Evolutionary conservation across 2,888 invertebrate genomes (phyloP).

Genomic region (Kryphioiulus occultus): DNA sequence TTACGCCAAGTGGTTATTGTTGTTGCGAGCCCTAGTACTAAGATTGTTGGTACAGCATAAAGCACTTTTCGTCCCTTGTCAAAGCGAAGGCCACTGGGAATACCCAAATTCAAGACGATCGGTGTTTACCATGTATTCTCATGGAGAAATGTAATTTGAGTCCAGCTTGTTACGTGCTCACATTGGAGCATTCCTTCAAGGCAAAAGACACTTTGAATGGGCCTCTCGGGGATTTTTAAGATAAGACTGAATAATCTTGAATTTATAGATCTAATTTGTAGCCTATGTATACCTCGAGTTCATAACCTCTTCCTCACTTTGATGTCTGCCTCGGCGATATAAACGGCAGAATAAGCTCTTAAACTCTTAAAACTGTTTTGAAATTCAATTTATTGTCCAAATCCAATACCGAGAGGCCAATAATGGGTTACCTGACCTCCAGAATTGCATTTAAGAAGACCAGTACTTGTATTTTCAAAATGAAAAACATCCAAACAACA

Average conservation of each 20-base stretch:
- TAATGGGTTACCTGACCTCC: background rate
- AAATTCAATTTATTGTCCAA: slow-evolving; percentile 6
- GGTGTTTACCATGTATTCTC: slow-evolving; percentile 22
- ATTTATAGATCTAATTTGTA: slow-evolving; percentile 30
- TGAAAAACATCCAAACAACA: background rate
- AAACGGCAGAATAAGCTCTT: slow-evolving; percentile 10
- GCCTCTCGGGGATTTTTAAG: slow-evolving; percentile 7
- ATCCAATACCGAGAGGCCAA: background rate
- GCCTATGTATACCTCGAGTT: background rate
- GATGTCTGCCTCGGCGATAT: background rate
- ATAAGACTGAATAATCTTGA: background rate
- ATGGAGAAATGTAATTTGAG: slow-evolving; percentile 4
- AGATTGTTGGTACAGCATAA: background rate
- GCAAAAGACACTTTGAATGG: slow-evolving; percentile 12
- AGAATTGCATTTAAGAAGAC: background rate
- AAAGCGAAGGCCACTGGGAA: background rate
- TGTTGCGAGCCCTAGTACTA: background rate
- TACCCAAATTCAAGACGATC: background rate
- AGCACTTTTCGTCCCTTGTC: slow-evolving; percentile 28
- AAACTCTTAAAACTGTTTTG: background rate
- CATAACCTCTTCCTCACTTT: background rate
- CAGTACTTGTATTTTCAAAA: background rate
- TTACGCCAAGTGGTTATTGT: background rate
- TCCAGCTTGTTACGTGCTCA: slow-evolving; percentile 24
- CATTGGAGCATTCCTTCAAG: background rate